phyloP scores from a whole-genome alignment of 2,797 vertebrate species.

The Parambassis ranga region DNA sequence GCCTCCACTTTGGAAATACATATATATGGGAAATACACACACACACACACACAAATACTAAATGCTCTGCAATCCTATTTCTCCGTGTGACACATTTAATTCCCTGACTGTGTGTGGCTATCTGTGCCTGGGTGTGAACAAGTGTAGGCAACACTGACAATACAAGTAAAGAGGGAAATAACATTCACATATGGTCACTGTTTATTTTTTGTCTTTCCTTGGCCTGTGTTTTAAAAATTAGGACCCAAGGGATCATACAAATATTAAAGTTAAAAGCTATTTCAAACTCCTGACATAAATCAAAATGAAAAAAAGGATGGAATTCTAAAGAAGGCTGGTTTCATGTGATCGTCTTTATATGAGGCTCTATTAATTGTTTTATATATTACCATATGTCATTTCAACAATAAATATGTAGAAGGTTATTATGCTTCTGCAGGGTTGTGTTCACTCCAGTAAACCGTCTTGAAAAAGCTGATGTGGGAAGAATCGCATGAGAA shows the following conservation, averaged over 20 bases:
- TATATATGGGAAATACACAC: neutral
- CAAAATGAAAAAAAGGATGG: neutral
- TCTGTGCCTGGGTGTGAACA: constrained; percentile 14
- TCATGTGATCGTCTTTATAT: neutral
- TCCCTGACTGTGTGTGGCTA: constrained; percentile 1
- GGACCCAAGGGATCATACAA: neutral
- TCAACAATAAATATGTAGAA: neutral
- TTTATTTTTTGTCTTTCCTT: neutral
- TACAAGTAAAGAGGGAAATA: neutral
- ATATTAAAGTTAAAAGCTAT: neutral
- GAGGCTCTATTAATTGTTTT: neutral
- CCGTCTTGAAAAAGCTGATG: constrained; percentile 3
- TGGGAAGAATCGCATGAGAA: constrained; percentile 5
- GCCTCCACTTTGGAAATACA: constrained; percentile 8
- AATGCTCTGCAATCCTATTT: constrained; percentile 44
- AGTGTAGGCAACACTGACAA: constrained; percentile 10
- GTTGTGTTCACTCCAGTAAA: neutral
- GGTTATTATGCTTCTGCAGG: neutral
- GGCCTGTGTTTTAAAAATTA: neutral
- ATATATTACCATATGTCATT: neutral
- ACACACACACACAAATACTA: constrained; percentile 2
- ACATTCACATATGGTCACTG: neutral
- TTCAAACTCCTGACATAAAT: too few species aligned
- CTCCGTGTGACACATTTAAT: constrained; percentile 23
- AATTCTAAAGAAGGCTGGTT: neutral